phyloP scores from a whole-genome alignment of 2,888 invertebrate species.

The Muschampia plurimacula region DNA sequence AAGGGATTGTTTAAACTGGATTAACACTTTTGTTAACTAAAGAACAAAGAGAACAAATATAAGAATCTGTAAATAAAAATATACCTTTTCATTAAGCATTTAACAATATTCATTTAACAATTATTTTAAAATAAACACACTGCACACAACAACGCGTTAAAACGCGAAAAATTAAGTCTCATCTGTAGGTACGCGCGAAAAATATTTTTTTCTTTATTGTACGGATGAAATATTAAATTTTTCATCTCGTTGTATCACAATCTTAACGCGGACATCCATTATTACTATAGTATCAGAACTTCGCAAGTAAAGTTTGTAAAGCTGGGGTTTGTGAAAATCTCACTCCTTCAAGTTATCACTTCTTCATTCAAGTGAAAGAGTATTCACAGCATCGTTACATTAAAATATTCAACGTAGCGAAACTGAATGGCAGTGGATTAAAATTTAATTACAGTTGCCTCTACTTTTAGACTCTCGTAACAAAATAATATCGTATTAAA shows the following conservation, averaged over 20 bases:
- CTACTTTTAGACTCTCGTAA: neutral
- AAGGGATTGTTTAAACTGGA: no score
- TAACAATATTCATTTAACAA: no score
- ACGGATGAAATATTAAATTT: neutral
- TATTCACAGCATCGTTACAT: neutral
- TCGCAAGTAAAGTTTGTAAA: conserved; percentile 7
- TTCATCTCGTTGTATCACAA: neutral
- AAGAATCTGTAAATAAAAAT: no score
- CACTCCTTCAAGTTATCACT: neutral
- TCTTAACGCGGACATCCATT: neutral
- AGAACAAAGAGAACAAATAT: no score
- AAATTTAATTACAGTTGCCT: neutral
- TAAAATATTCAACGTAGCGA: conserved; percentile 1
- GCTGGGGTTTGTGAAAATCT: conserved; percentile 11
- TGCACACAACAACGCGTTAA: no score
- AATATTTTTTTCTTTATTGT: no score
- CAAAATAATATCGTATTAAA: no score
- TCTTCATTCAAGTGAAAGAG: neutral
- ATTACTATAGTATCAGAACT: conserved; percentile 27
- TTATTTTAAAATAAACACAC: no score
- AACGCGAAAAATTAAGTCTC: no score
- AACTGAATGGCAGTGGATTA: neutral
- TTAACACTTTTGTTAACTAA: no score
- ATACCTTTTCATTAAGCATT: no score
- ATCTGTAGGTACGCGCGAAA: no score